Percentiles rank a stretch among this genome's conserved stretches.
phyloP scores from a whole-genome alignment of 2,797 vertebrate genomes.

The Cryptoprocta ferox region DNA sequence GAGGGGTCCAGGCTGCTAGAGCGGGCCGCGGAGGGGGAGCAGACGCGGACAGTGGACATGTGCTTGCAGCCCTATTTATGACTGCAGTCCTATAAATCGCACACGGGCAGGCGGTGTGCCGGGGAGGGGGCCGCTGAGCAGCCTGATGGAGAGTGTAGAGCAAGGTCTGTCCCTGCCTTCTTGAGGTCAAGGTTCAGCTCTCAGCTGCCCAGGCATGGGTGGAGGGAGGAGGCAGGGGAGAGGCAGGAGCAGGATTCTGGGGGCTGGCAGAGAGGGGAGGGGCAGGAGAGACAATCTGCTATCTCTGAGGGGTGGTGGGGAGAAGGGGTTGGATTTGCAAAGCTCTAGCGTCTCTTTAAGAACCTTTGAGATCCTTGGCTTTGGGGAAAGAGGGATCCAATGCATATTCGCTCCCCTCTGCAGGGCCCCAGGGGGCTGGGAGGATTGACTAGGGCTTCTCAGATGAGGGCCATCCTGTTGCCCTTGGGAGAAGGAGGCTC shows the following conservation, averaged over 20 bases:
- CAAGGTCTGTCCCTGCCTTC: not conserved
- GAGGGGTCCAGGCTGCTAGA: not conserved
- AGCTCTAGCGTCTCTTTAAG: not conserved
- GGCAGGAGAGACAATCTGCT: not conserved
- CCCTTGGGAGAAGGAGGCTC: not conserved
- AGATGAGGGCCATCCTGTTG: not conserved
- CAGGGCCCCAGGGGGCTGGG: not conserved
- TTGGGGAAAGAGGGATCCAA: not conserved
- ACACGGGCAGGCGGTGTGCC: not conserved
- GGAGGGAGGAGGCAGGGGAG: not conserved
- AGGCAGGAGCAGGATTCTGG: not conserved
- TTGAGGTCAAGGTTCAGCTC: not conserved
- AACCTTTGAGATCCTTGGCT: not conserved
- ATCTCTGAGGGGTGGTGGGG: not conserved
- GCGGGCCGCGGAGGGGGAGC: not conserved
- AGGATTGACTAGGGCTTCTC: not conserved
- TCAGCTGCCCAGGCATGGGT: not conserved
- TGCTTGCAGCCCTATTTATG: slow-evolving; percentile 74
- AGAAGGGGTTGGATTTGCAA: not conserved
- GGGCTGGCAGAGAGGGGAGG: not conserved
- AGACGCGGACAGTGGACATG: not conserved
- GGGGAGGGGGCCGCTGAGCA: not conserved
- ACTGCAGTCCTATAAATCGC: slow-evolving; percentile 83
- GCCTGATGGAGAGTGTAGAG: not conserved
- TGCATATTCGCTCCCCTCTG: not conserved